phyloP scores from a whole-genome alignment of 1,140 invertebrate species.

The Zaprionus vittiger region DNA sequence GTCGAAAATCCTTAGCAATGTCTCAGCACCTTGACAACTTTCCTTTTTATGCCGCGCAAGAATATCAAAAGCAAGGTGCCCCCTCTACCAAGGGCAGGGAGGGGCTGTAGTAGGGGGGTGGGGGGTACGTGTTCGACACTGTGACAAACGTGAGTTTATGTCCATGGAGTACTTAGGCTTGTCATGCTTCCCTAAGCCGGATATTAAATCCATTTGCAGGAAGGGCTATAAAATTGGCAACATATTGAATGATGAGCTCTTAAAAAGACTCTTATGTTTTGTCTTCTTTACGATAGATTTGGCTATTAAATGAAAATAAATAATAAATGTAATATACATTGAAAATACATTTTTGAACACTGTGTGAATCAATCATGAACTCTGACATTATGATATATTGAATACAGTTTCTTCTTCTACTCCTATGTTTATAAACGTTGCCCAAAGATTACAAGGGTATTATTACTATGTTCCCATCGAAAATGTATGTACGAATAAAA shows the following conservation, averaged over 20 bases:
- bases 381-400: too few species aligned
- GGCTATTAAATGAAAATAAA: too few species aligned
- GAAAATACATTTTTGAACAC: too few species aligned
- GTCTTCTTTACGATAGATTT: too few species aligned
- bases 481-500: too few species aligned
- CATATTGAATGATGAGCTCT: background rate
- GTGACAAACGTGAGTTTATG: background rate
- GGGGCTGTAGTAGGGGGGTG: background rate
- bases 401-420: too few species aligned
- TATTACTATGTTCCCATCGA: too few species aligned
- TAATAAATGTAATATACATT: too few species aligned
- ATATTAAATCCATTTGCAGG: conserved; percentile 27
- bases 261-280: background rate
- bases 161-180: background rate
- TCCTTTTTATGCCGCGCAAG: background rate
- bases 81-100: too few species aligned
- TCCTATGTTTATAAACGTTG: too few species aligned
- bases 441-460: too few species aligned
- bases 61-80: background rate
- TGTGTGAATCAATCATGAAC: too few species aligned
- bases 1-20: conserved; percentile 18
- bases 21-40: background rate
- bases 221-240: background rate
- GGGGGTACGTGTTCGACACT: background rate
- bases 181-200: conserved; percentile 8